Evolutionary conservation across 2,888 invertebrate species (phyloP), one percentile per base, ranked within the genome.

Genomic region (Megaustenia siamemsis): DNA sequence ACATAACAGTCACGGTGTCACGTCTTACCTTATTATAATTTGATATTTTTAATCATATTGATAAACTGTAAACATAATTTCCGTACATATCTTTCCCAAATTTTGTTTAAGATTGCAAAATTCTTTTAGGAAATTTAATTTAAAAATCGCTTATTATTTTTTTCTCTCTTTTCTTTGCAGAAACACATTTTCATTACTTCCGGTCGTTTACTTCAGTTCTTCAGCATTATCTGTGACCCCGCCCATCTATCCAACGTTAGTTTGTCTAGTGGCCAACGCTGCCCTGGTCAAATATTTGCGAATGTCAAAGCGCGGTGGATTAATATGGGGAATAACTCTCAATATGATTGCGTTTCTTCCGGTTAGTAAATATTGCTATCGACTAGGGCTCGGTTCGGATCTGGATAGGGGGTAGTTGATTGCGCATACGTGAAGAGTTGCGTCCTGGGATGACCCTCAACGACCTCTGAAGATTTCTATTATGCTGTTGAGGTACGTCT

Each of bases 341-440:
- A 81, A 81, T 81, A 68, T 81, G 80, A 81, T 81, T 81, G 80
- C 80, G n/a, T 81, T 69, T 69, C 80, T 53, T 38, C 80, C 45
- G 28, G 69, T 80, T 69, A 10, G 69, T 81, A 81, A 81, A 81
- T 81, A 81, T 81, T 38, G 28, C 66, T 60, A 66, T 66, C 79
- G 43, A 79, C 66, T 45, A 8, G 1, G 40, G 66, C 45, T n/a
- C 45, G 18, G 66, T 43, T 40, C 24, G 28, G 28, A 43, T 15
- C 43, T 43, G 63, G 63, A 43, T 43, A 45, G 40, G n/a, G 63
- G 56, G 24, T 66, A 0, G 40, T 32, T 63, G 78, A 78, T 63
- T 78, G 78, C 40, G 43, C 78, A 63, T 78, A 63, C 28, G 21
- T 76, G 38, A 56, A 76, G 76, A 56, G 56, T 28, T 56, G 76